A percentile compares a stretch with the other conserved stretches of the same genome.
Evolutionary conservation across 1,140 invertebrate species (phyloP).

Genomic region (Paramacrobiotus metropolitanus): DNA sequence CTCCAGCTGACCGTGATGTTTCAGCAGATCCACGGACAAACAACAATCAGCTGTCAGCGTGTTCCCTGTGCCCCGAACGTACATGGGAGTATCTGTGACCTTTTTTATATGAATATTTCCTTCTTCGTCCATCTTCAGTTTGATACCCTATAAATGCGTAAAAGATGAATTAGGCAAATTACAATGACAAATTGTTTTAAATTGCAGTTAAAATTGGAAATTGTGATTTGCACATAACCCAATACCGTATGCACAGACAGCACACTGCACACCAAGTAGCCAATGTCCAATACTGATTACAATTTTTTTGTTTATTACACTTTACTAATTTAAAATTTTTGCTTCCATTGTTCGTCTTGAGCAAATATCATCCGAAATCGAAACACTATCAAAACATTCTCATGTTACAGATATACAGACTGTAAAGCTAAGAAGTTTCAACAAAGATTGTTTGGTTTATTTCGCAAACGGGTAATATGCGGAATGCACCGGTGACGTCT

Average conservation of each 20-base stretch:
- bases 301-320: no score
- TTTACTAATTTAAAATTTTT: no score
- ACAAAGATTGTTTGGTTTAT: no score
- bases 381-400: no score
- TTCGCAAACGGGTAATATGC: no score
- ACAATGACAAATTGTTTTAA: not conserved
- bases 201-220: not conserved
- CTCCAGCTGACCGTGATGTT: slow-evolving; percentile 61
- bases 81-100: slow-evolving; percentile 70
- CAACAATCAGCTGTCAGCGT: slow-evolving; percentile 24
- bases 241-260: not conserved
- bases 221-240: not conserved
- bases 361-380: no score
- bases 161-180: not conserved
- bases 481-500: no score
- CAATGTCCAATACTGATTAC: not conserved
- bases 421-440: no score
- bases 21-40: slow-evolving; percentile 57
- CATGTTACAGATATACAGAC: no score
- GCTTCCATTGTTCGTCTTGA: no score
- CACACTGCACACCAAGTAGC: not conserved
- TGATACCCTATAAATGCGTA: slow-evolving; percentile 42
- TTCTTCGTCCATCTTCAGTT: slow-evolving; percentile 82
- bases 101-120: slow-evolving; percentile 78
- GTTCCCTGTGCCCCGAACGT: slow-evolving; percentile 34